Evolutionary conservation across 2,888 invertebrate genomes (phyloP).

Genomic region (Erpobdella octoculata): DNA sequence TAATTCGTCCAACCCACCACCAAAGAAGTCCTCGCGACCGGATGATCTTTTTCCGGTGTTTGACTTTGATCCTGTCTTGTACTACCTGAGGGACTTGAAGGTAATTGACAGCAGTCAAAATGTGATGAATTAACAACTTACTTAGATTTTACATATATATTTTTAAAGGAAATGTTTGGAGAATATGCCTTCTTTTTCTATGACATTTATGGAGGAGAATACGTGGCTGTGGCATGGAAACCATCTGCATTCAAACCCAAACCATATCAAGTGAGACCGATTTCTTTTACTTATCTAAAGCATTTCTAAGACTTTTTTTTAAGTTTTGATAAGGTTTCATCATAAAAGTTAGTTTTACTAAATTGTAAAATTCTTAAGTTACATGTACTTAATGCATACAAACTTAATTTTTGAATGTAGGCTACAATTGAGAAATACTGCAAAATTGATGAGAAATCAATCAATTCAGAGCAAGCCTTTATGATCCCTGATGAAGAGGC

Average conservation of each 20-base stretch:
- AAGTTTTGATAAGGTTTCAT: no score
- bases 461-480: constrained; percentile 15
- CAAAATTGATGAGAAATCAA: constrained; percentile 10
- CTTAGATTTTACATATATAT: background rate
- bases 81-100: constrained; percentile 67
- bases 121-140: no score
- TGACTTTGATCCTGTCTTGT: constrained; percentile 68
- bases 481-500: constrained; percentile 17
- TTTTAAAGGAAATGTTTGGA: constrained; percentile 46
- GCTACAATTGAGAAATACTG: background rate
- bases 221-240: constrained; percentile 77
- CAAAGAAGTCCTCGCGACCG: background rate
- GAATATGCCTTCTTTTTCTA: constrained; percentile 80
- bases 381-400: background rate
- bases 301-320: no score
- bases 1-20: constrained; percentile 20
- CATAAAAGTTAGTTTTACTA: background rate
- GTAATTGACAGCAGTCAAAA: no score
- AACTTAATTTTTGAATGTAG: background rate
- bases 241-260: constrained; percentile 60
- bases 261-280: constrained; percentile 64
- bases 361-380: background rate
- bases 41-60: constrained; percentile 60
- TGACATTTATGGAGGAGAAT: constrained; percentile 74
- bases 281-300: background rate